Base-by-base conservation (phyloP, 2,888 invertebrate genomes). In the Rugalucina vietnamica region DNA sequence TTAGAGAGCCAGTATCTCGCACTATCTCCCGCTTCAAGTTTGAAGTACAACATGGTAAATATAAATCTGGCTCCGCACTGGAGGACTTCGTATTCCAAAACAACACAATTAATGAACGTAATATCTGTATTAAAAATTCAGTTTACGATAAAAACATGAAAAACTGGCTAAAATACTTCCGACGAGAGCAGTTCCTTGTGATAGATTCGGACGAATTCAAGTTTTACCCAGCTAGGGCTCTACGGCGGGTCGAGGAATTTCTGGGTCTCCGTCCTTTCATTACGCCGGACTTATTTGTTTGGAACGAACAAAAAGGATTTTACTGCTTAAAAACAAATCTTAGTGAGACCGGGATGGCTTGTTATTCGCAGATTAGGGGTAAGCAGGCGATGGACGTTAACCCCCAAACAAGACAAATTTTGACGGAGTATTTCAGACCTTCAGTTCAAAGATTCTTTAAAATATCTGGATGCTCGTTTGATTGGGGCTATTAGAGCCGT, bases 111-210 rank as follows among this genome's bases (percentile, higher is more conserved):
- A 78, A 54, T 37, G 49, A 21, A 37, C 36, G 18, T 24, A 78
- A 71, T 54, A 70, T 24, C 12, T 78, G 71, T 34, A n/a, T 78
- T 0, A 21, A 27, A 18, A 70, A 78, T 36, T 78, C 78, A 12
- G 57, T 71, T 14, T 78, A 78, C 37, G 71, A 54, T 36, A 39
- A 54, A 18, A 78, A 71, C 34, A 39, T 54, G 5, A 70, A 71
- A 70, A 34, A 57, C 14, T 78, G 78, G 78, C n/a, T 70, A 18
- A 4, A 78, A 4, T 78, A 78, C 29, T 78, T 78, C 27, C 54
- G 54, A 1, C 10, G 3, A 18, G 36, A 50, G 43, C 36, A 78
- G 2, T 54, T 78, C 10, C 54, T 78, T 2, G 36, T 78, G 12
- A n/a, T 78, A 0, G 71, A 78, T 49, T 70, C 71, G 0, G 78